phyloP scores from a whole-genome alignment of 2,113 vertebrate genomes.

The Rhinolophus ferrumequinum region DNA sequence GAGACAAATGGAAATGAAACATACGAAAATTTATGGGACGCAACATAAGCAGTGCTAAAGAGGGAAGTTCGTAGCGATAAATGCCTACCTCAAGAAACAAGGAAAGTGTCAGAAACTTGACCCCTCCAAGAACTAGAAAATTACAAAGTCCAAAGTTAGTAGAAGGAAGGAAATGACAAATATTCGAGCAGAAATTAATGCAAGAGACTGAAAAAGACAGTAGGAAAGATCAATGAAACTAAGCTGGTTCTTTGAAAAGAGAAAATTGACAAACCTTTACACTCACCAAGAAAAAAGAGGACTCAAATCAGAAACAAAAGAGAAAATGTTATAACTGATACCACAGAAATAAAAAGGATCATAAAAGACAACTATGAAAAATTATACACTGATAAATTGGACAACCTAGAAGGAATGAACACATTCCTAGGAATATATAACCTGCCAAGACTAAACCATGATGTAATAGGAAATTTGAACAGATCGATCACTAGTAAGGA shows the following conservation, averaged over 20 bases:
- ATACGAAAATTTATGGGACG: too few relatives aligned
- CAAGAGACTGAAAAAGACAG: neutral
- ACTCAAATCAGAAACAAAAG: neutral
- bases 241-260: neutral
- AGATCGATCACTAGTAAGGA: neutral
- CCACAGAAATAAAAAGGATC: neutral
- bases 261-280: neutral
- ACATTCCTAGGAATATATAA: neutral
- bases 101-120: neutral
- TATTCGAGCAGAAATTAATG: neutral
- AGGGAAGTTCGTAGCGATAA: neutral
- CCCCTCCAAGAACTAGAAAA: neutral
- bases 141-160: neutral
- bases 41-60: neutral
- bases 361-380: neutral
- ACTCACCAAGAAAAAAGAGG: neutral
- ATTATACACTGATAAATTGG: neutral
- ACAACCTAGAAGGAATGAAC: neutral
- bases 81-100: neutral
- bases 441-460: neutral
- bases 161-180: neutral
- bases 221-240: neutral
- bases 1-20: neutral
- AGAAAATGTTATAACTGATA: neutral
- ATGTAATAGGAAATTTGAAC: neutral